Evolutionary conservation across 2,113 vertebrate genomes (phyloP).

Genomic region (Bungarus multicinctus): DNA sequence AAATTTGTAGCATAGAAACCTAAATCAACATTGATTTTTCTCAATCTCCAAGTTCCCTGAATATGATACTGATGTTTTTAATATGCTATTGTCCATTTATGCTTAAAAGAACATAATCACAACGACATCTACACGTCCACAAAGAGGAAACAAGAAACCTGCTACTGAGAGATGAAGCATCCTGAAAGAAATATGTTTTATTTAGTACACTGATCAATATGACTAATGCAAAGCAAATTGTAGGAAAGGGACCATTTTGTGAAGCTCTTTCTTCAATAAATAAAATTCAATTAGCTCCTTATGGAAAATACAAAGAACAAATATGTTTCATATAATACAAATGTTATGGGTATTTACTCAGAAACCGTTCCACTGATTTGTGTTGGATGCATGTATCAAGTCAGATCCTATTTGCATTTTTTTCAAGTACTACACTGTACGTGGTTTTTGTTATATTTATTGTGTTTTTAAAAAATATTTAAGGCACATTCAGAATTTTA

Average conservation of each 20-base stretch:
- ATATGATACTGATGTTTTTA: background rate
- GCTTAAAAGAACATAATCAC: background rate
- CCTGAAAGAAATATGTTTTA: background rate
- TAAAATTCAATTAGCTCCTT: background rate
- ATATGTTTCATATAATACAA: background rate
- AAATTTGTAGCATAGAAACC: background rate
- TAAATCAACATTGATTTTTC: background rate
- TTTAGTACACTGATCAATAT: conserved; percentile 14
- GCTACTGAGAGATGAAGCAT: background rate
- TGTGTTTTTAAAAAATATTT: background rate
- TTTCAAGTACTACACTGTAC: background rate
- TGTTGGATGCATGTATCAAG: background rate
- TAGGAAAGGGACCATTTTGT: background rate
- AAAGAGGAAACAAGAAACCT: background rate
- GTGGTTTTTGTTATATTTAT: background rate
- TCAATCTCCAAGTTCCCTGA: background rate
- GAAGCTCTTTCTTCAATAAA: background rate
- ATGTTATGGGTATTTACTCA: background rate
- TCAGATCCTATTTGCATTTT: background rate
- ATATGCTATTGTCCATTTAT: background rate
- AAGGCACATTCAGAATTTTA: background rate
- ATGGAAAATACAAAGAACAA: conserved; percentile 1
- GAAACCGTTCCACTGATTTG: background rate
- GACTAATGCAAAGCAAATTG: background rate
- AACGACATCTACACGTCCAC: background rate